A percentile compares a stretch with the other conserved stretches of the same genome.
Evolutionary conservation across 1,140 invertebrate species (phyloP).

Genomic region (Drosophila serrata): DNA sequence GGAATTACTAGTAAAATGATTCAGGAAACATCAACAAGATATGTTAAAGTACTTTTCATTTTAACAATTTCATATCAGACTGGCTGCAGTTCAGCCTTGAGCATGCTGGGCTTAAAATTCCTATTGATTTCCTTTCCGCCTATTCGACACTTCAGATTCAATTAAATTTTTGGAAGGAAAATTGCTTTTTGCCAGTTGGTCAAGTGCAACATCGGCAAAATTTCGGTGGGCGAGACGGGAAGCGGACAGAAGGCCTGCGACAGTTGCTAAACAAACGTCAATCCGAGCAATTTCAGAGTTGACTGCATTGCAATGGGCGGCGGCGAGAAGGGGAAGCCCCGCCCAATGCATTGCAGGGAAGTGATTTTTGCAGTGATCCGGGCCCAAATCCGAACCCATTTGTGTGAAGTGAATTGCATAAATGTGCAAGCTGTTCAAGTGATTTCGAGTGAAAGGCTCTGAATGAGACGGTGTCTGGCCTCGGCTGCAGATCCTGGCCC

Average conservation of each 20-base stretch:
- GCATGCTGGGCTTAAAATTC: neutral
- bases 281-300: slow-evolving; percentile 67
- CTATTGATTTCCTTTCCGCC: slow-evolving; percentile 39
- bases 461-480: slow-evolving; percentile 41
- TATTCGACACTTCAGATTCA: slow-evolving; percentile 67
- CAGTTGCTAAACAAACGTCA: slow-evolving; percentile 65
- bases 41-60: neutral
- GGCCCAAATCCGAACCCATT: slow-evolving; percentile 49
- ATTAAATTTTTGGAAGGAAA: slow-evolving; percentile 59
- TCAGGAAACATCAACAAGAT: neutral
- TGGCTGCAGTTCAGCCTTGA: neutral
- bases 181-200: slow-evolving; percentile 42
- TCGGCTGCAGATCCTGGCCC: slow-evolving; percentile 10
- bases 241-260: slow-evolving; percentile 34
- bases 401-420: slow-evolving; percentile 68
- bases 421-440: slow-evolving; percentile 74
- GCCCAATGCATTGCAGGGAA: slow-evolving; percentile 43
- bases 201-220: slow-evolving; percentile 62
- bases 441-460: slow-evolving; percentile 58
- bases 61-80: neutral
- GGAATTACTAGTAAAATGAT: neutral
- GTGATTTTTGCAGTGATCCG: slow-evolving; percentile 70
- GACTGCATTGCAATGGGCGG: slow-evolving; percentile 55
- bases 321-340: neutral
- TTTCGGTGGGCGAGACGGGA: slow-evolving; percentile 2